phyloP scores from a whole-genome alignment of 2,113 vertebrate species.

The Vidua macroura region DNA sequence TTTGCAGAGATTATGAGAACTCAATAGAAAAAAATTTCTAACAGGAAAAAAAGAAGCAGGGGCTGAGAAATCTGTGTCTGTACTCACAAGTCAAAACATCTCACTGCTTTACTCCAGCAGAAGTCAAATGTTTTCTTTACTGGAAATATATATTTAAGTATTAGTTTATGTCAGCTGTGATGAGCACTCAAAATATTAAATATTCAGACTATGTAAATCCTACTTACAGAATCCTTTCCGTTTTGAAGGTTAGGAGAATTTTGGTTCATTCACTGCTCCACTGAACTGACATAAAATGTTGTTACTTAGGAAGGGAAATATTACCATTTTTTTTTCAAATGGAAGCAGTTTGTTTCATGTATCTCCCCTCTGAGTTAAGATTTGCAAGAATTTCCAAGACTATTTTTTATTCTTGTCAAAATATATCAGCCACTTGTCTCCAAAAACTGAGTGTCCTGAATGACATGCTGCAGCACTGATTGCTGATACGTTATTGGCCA shows the following conservation, averaged over 20 bases:
- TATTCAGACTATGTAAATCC: constrained; percentile 74
- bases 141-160: constrained; percentile 55
- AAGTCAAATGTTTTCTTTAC: constrained; percentile 48
- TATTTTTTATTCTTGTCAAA: constrained; percentile 50
- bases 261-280: constrained; percentile 67
- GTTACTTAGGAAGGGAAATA: constrained; percentile 67
- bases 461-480: constrained; percentile 52
- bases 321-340: constrained; percentile 56
- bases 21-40: neutral
- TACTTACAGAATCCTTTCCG: constrained; percentile 64
- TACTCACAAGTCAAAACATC: constrained; percentile 33
- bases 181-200: constrained; percentile 71
- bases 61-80: constrained; percentile 14
- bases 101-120: neutral
- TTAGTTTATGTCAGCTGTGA: constrained; percentile 57
- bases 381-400: constrained; percentile 34
- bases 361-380: constrained; percentile 44
- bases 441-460: constrained; percentile 44
- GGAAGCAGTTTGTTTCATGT: constrained; percentile 56
- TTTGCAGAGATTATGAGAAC: constrained; percentile 7
- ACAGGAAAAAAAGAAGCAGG: neutral
- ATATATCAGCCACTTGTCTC: constrained; percentile 45
- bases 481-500: constrained; percentile 62
- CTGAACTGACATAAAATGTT: constrained; percentile 63
- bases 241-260: constrained; percentile 71